Base-by-base conservation (phyloP, 2,888 invertebrate genomes). In the Laspeyria flexula region DNA sequence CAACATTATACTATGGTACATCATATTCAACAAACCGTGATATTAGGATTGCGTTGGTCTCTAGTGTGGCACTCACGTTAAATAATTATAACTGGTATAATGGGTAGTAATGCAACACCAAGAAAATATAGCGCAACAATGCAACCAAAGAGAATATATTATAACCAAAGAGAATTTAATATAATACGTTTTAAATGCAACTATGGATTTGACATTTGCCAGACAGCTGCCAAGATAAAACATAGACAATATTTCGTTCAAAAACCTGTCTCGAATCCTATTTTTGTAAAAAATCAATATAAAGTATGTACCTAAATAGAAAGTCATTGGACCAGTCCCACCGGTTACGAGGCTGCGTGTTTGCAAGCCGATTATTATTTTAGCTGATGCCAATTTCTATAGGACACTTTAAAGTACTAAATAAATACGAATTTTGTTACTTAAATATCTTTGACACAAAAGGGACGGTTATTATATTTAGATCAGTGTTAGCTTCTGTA, bases 291-390 rank as follows among this genome's bases (percentile, higher is more conserved):
- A 65, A 66, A 63, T 63, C 58, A 69, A 62, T 66, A 55, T 57
- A 62, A 42, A 30, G 43, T 59, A 65, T 62, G 62, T 63, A 75
- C n/a, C n/a, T n/a, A 25, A 71, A 75, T 77, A 74, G 78, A 79
- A 75, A 77, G 72, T 69, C 60, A 64, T 41, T 52, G 60, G 52
- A 73, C 73, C 62, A 39, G 75, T 73, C 65, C 42, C 54, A 70
- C 75, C 67, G 73, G 73, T 73, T 69, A 52, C 57, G 50, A 62
- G 61, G 62, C 57, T 50, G 58, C 49, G 60, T 55, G 55, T 66
- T 66, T 58, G 64, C 64, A 57, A 53, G 58, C 56, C 57, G 60
- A 61, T 60, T 64, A 61, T 60, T 64, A 62, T 56, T 58, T 65
- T 68, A 64, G 57, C 47, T 34, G 50, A 47, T 47, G 60, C 43